A percentile compares a stretch with the other conserved stretches of the same genome.
These are phyloP conservation scores for Tonatia bakeri DNA, from an alignment of 2,113 vertebrate genomes.

Conservation along the genomic window DNA sequence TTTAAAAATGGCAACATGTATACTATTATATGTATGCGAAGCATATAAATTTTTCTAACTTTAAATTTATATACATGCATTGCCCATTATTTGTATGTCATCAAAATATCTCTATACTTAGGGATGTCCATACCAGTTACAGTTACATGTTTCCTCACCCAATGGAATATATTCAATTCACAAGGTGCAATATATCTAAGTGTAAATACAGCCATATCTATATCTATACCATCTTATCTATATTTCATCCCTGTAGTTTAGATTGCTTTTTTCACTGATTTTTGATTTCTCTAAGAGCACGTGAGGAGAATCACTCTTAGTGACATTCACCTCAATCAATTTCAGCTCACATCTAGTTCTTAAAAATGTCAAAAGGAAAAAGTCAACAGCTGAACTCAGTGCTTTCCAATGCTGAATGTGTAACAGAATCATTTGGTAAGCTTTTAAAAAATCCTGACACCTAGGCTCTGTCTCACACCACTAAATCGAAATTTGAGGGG, in stretches of 20 bases:
- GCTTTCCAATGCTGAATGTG: background rate
- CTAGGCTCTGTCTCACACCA: background rate
- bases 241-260: background rate
- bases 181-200: background rate
- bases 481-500: background rate
- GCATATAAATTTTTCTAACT: background rate
- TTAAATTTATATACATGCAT: background rate
- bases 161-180: background rate
- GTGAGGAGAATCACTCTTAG: background rate
- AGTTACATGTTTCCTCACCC: background rate
- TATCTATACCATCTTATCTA: background rate
- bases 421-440: background rate
- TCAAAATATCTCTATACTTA: background rate
- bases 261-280: background rate
- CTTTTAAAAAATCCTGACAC: background rate
- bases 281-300: background rate
- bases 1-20: background rate
- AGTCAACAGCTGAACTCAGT: background rate
- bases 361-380: background rate
- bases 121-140: background rate
- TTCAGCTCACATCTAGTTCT: background rate
- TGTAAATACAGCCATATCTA: background rate
- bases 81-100: background rate
- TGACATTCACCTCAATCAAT: background rate
- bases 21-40: background rate